A percentile compares a stretch with the other conserved stretches of the same genome.
These are phyloP conservation scores for Thecophora atra DNA, from an alignment of 2,888 invertebrate species.

Conservation along the genomic window DNA sequence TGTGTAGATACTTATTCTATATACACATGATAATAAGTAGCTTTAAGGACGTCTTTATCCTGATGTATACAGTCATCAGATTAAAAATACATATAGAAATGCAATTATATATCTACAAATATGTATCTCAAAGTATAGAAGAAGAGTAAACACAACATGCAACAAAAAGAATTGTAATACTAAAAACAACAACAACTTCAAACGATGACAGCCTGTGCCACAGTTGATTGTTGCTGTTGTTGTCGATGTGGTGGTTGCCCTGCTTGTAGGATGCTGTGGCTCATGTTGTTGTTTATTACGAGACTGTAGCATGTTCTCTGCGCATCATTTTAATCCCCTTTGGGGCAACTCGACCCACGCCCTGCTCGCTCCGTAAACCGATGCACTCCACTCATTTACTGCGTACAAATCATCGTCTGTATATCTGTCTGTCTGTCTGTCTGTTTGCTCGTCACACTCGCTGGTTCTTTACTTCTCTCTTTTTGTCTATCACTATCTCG, in stretches of 20 bases:
- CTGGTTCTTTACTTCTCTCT: background rate
- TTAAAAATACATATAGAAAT: too few relatives aligned
- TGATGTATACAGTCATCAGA: too few relatives aligned
- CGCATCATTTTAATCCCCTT: slow-evolving; percentile 31
- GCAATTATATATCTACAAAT: too few relatives aligned
- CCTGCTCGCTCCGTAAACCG: background rate
- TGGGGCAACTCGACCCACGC: background rate
- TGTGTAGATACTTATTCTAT: too few relatives aligned
- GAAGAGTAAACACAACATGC: background rate
- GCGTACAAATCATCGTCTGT: background rate
- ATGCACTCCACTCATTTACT: background rate
- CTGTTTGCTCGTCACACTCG: background rate
- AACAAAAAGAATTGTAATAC: background rate
- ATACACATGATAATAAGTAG: too few relatives aligned
- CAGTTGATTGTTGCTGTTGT: slow-evolving; percentile 13
- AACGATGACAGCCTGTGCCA: slow-evolving; percentile 6
- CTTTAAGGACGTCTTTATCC: too few relatives aligned
- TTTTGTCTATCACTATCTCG: background rate
- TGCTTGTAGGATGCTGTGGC: background rate
- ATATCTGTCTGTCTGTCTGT: slow-evolving; percentile 3
- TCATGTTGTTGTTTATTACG: slow-evolving; percentile 6
- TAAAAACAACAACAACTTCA: background rate
- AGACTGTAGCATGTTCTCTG: slow-evolving; percentile 11
- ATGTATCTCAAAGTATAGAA: too few relatives aligned
- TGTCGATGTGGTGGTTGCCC: background rate